Evolutionary conservation across 2,113 vertebrate genomes (phyloP), one percentile per base, ranked within the genome.

Genomic region (Salvelinus namaycush): DNA sequence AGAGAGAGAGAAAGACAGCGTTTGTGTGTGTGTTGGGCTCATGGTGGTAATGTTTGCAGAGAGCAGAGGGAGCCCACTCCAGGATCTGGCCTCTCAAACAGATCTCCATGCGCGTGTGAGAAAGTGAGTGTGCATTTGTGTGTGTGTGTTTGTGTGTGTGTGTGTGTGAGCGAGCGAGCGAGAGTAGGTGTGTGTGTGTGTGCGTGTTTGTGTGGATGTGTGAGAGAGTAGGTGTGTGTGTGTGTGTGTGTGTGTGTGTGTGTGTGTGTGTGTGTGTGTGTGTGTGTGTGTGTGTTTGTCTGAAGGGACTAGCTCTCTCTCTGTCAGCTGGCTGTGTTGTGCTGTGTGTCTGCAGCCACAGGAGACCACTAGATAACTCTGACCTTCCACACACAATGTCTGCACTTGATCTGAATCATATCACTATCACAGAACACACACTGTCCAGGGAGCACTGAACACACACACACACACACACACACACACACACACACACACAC

Each of bases 341-440:
- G 11, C 22, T 13, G 64, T 26, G 12, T 27, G 24, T 22, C 16
- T 66, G 76, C 79, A n/a, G 82, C 79, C 86, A 81, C 85, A 14
- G 13, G 86, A 87, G 87, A 87, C 83, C 85, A 81, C 76, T 60
- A 87, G 83, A 86, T 85, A 89, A 80, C 80, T n/a, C 77, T 26
- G 87, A 87, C 86, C 85, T 83, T 74, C 79, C 76, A 68, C 57
- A 73, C 72, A 48, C 64, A 62, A 8, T 72, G 62, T 79, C 65
- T 54, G 74, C 77, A 87, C 81, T 90, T 87, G 83, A 84, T 90
- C 84, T 87, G 83, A 87, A 86, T 86, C 79, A 87, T 84, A 92
- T 90, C 51, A 6, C 79, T 83, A 89, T 89, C 86, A 66, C 83
- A 71, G 62, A 78, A 76, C 74, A 24, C 49, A 76, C 62, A 3